A percentile compares a stretch with the other conserved stretches of the same genome.
Evolutionary conservation across 2,888 invertebrate species (phyloP).

Genomic region (Hirtodrosophila alboralis): DNA sequence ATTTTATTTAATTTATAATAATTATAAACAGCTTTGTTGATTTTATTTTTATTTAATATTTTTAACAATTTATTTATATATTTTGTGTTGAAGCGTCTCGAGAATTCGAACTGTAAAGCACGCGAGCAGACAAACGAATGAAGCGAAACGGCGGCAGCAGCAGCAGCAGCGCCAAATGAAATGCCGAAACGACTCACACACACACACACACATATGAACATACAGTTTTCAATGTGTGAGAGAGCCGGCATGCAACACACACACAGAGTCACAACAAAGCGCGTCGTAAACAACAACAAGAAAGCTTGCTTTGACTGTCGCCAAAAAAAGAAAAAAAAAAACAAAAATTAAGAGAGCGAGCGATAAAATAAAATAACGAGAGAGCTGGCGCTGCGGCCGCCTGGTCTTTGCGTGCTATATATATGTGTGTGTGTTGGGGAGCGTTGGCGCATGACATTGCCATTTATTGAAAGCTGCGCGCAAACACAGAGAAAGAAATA

Average conservation of each 20-base stretch:
- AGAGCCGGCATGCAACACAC: conserved; percentile 62
- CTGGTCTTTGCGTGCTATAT: neutral
- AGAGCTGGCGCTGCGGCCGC: conserved; percentile 2
- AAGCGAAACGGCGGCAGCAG: conserved; percentile 77
- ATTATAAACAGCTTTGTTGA: conserved; percentile 14
- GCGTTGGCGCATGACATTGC: conserved; percentile 71
- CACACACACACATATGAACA: conserved; percentile 11
- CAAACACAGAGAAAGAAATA: conserved; percentile 27
- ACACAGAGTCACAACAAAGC: conserved; percentile 39
- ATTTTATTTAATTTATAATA: conserved; percentile 9
- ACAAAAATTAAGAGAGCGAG: conserved; percentile 11
- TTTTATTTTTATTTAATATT: conserved; percentile 2
- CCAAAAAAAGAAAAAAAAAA: too few relatives aligned
- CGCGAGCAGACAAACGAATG: conserved; percentile 76
- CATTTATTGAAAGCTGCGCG: conserved; percentile 73
- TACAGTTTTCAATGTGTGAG: conserved; percentile 52
- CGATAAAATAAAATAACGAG: neutral
- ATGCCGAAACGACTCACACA: conserved; percentile 62
- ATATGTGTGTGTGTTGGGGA: conserved; percentile 15
- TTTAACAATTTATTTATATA: neutral
- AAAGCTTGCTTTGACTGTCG: conserved; percentile 35
- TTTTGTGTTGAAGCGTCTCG: conserved; percentile 22
- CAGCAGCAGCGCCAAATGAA: conserved; percentile 68
- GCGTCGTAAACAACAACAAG: conserved; percentile 69
- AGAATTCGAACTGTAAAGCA: conserved; percentile 69